Conservation (phyloP, 2,888 invertebrate species). For the Drosophila koepferae region DNA sequence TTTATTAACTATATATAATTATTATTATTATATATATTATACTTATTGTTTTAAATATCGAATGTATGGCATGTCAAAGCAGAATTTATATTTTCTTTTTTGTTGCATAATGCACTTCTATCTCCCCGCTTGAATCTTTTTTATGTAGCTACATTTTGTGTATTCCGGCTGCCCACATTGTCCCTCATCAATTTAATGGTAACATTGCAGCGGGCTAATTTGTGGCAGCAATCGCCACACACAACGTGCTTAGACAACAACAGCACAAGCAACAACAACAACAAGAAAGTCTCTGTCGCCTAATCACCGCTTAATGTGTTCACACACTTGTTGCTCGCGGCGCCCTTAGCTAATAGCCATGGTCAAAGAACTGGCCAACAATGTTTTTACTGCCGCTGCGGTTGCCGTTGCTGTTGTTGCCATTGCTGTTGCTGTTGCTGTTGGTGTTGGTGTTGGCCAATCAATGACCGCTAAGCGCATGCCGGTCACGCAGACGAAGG, state of each 20-base stretch:
- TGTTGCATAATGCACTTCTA: neutral
- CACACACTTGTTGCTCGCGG: conserved; percentile 77
- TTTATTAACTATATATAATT: no score
- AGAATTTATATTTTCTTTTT: no score
- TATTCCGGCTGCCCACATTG: conserved; percentile 55
- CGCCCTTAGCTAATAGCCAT: conserved; percentile 65
- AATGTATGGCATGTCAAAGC: no score
- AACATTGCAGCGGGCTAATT: conserved; percentile 49
- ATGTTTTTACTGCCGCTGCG: conserved; percentile 21
- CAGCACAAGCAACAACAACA: conserved; percentile 18
- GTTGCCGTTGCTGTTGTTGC: conserved; percentile 8
- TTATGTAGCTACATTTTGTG: conserved; percentile 11
- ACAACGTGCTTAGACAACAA: conserved; percentile 25
- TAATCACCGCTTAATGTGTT: conserved; percentile 78
- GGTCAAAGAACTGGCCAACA: conserved; percentile 63
- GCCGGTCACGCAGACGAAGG: conserved; percentile 83
- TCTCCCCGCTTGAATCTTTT: conserved; percentile 12
- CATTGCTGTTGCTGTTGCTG: conserved; percentile 7
- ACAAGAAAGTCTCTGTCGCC: conserved; percentile 19
- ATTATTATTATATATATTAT: neutral
- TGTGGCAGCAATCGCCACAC: conserved; percentile 37
- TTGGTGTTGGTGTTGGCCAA: conserved; percentile 52
- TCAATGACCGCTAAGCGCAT: conserved; percentile 80
- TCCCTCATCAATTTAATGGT: conserved; percentile 53
- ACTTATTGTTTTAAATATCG: no score